Base-by-base conservation (phyloP, 2,797 vertebrate genomes). In the Enteromius viviparus region DNA sequence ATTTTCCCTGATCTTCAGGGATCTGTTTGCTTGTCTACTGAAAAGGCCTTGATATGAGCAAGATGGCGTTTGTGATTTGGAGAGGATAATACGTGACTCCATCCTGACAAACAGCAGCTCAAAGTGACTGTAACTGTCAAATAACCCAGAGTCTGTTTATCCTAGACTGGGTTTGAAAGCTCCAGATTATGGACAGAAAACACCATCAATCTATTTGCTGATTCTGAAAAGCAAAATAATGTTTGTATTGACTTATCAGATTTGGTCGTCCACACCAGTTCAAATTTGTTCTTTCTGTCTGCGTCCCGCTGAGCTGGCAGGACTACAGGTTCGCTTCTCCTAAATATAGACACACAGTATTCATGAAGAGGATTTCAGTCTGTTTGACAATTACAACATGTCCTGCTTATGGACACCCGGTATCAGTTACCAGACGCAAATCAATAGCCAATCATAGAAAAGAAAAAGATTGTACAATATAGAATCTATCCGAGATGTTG, bases 221-320 rank as follows among this genome's bases (percentile, higher is more conserved):
- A 90, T 90, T 87, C 89, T 91, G 89, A 89, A 91, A 91, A 92
- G 91, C 91, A 89, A 91, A 92, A 91, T 92, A 87, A 85, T 88
- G 69, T 91, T 89, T 87, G 84, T 95, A 94, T 94, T 93, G 94
- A 93, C 94, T 86, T 84, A 93, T 91, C 90, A 92, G 93, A 93
- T 95, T 95, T 94, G 89, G 90, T 90, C 42, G 76, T 87, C 87
- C 82, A 86, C 80, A 90, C 89, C 87, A 87, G 88, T 85, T 89
- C 15, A 87, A 91, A 90, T 90, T 91, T 88, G 90, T 81, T 83
- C 89, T 90, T 88, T 87, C 87, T 88, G 32, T 90, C 90, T 84
- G 92, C 90, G 47, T 80, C 40, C 64, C 19, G 2, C 40, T 62
- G 53, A 62, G 40, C 26, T 80, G 78, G 68, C 78, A 15, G 66